These are phyloP conservation scores for Pseudococcus viburni DNA, from an alignment of 2,888 invertebrate genomes.

Conservation along the genomic window DNA sequence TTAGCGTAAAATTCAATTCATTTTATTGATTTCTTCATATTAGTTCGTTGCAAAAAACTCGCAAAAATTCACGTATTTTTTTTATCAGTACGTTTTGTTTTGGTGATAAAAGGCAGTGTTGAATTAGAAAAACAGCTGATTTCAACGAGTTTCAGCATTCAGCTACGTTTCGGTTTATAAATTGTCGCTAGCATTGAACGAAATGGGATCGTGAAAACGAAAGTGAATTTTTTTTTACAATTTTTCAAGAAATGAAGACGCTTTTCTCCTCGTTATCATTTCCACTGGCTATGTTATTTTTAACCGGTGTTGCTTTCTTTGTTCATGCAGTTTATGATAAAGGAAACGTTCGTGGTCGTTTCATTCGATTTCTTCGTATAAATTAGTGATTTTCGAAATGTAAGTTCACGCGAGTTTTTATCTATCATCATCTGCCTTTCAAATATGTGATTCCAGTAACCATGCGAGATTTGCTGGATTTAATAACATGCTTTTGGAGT, in stretches of 20 bases:
- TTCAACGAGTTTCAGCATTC: background rate
- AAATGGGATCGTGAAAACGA: background rate
- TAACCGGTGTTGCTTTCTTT: slow-evolving; percentile 54
- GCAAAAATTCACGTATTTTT: background rate
- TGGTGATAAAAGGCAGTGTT: background rate
- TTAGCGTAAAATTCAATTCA: background rate
- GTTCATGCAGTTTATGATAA: slow-evolving; percentile 27
- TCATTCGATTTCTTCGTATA: background rate
- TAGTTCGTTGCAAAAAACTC: background rate
- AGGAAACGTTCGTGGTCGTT: background rate
- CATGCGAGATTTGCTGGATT: slow-evolving; percentile 72
- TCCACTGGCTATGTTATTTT: slow-evolving; percentile 32
- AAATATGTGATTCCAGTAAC: slow-evolving; percentile 1
- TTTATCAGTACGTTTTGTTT: background rate
- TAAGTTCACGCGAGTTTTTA: background rate
- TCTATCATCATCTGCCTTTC: background rate
- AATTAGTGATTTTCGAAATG: background rate
- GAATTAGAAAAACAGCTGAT: background rate
- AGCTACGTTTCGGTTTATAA: background rate
- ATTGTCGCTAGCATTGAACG: background rate
- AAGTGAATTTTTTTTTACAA: background rate
- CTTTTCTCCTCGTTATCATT: slow-evolving; percentile 18
- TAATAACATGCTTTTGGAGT: slow-evolving; percentile 79
- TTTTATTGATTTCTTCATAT: background rate
- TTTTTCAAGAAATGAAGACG: background rate